These are phyloP conservation scores for Euglossa dilemma DNA, from an alignment of 1,140 invertebrate genomes.

Conservation along the genomic window DNA sequence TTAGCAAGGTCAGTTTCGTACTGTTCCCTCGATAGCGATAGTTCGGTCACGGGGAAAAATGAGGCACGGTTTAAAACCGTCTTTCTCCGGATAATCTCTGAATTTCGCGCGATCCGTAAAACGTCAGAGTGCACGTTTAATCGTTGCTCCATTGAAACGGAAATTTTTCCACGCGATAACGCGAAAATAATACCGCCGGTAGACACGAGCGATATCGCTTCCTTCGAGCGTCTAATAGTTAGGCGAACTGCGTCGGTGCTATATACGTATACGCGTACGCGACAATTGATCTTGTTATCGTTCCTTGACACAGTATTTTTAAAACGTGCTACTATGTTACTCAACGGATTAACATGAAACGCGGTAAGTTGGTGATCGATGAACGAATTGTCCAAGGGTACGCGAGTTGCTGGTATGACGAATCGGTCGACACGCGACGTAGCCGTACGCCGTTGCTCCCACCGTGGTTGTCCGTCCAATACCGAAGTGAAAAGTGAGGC, in stretches of 20 bases:
- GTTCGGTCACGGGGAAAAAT: background rate
- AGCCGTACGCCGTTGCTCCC: conserved; percentile 44
- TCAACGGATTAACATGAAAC: background rate
- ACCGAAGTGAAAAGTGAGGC: conserved; percentile 66
- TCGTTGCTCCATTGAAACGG: background rate
- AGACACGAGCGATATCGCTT: background rate
- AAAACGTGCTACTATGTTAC: background rate
- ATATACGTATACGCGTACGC: too few relatives aligned
- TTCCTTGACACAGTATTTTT: background rate
- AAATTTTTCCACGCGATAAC: too few relatives aligned
- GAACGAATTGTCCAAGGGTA: conserved; percentile 18
- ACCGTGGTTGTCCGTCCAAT: conserved; percentile 62
- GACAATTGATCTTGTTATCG: background rate
- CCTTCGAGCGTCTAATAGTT: background rate
- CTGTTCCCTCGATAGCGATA: background rate
- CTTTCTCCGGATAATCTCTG: background rate
- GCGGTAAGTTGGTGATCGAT: background rate
- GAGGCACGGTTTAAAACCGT: too few relatives aligned
- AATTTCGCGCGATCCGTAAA: too few relatives aligned
- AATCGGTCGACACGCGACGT: conserved; percentile 35
- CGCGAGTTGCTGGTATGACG: background rate
- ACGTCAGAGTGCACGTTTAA: background rate
- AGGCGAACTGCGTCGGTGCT: background rate
- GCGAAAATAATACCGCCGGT: too few relatives aligned
- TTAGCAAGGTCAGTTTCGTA: background rate